Percentiles rank a stretch among this genome's conserved stretches.
Evolutionary conservation across 2,888 invertebrate genomes (phyloP).

Genomic region (Brachynemurus nebulosus): DNA sequence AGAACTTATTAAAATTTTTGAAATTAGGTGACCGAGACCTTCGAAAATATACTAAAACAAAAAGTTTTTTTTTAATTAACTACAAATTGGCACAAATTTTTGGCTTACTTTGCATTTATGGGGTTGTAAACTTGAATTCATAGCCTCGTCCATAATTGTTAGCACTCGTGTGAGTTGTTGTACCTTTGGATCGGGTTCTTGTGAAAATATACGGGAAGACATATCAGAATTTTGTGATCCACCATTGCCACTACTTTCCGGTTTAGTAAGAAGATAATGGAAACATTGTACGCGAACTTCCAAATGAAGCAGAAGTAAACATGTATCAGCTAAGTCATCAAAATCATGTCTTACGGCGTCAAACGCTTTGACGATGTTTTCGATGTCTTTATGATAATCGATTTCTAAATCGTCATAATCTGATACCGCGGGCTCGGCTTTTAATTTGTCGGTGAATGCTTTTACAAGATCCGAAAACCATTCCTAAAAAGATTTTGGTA

Average conservation of each 20-base stretch:
- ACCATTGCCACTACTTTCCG: slow-evolving; percentile 24
- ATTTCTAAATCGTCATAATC: slow-evolving; percentile 24
- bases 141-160: slow-evolving; percentile 60
- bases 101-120: slow-evolving; percentile 56
- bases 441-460: slow-evolving; percentile 40
- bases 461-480: slow-evolving; percentile 62
- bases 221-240: not conserved
- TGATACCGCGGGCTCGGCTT: slow-evolving; percentile 34
- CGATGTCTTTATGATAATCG: slow-evolving; percentile 8
- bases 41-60: slow-evolving; percentile 69
- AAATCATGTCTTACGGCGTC: slow-evolving; percentile 63
- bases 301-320: slow-evolving; percentile 79
- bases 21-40: slow-evolving; percentile 67
- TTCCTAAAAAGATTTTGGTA: slow-evolving; percentile 42
- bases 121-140: slow-evolving; percentile 59
- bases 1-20: slow-evolving; percentile 66
- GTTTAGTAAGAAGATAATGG: slow-evolving; percentile 57
- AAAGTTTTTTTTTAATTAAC: too few relatives aligned
- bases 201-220: slow-evolving; percentile 47
- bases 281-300: slow-evolving; percentile 95
- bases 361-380: slow-evolving; percentile 38
- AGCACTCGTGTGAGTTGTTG: slow-evolving; percentile 66
- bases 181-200: slow-evolving; percentile 63
- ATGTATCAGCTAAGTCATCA: slow-evolving; percentile 80
- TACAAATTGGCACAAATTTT: too few relatives aligned